Evolutionary conservation across 2,113 vertebrate species (phyloP), one percentile per base, ranked within the genome.

Genomic region (Stigmatopora argus): DNA sequence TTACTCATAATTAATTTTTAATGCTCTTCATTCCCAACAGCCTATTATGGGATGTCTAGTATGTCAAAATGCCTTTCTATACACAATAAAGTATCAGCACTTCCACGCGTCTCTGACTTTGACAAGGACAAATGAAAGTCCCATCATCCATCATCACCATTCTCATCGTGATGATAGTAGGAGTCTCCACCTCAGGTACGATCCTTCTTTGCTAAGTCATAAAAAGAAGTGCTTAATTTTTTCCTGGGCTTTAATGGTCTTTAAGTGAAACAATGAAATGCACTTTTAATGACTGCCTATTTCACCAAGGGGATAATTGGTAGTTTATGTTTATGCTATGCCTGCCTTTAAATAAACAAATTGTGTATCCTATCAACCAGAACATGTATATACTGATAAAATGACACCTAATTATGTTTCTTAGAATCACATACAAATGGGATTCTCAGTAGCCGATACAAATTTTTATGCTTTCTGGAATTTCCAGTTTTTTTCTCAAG

Each of bases 261-360:
- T 89, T 90, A 88, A 87, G 89, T 87, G 78, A 87, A 86, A 87
- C 82, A 84, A 87, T 90, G 89, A 84, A 90, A 91, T 89, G 86
- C 87, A 80, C 77, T 83, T 79, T 88, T 90, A 85, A 87, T 73
- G 89, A 77, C 48, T 5, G 44, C 69, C 68, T 69, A 49, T 74
- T 83, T 75, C 75, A 75, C 73, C 62, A 62, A 75, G 80, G 83
- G 80, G 78, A 78, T 66, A 64, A 55, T 2, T 14, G 44, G 31
- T 26, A 65, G 70, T 65, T 67, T 63, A 52, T 72, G 61, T 64
- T 41, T n/a, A 61, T 35, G 77, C 59, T 46, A 47, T 26, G 8
- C 21, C 41, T 63, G 35, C 68, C 47, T 21, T 44, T 46, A 14
- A 14, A 63, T 81, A 78, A 85, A 76, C 59, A 77, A 10, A 41